Conservation (phyloP, 2,797 vertebrate species). For the Cryptoblepharus egeriae region DNA sequence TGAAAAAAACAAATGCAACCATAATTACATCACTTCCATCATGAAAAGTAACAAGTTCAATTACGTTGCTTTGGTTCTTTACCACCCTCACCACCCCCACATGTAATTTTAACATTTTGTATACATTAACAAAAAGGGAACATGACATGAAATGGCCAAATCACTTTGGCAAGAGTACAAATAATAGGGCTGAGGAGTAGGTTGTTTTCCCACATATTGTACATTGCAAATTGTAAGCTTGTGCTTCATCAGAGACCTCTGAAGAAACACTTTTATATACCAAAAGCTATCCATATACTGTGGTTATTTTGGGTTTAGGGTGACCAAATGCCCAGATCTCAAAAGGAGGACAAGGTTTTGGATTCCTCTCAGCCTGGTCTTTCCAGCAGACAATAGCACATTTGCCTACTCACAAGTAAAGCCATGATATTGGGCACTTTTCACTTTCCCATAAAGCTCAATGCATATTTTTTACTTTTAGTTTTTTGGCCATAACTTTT, state of each 20-base stretch:
- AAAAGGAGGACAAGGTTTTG: no score
- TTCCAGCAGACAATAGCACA: no score
- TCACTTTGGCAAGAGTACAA: background rate
- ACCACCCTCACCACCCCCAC: no score
- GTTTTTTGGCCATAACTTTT: no score
- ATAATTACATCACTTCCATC: background rate
- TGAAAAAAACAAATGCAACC: no score
- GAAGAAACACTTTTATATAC: background rate
- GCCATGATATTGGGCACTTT: no score
- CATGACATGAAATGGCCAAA: background rate
- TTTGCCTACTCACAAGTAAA: no score
- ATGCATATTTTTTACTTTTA: no score
- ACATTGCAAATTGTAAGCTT: background rate
- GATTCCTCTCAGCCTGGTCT: no score
- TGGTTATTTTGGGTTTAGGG: background rate
- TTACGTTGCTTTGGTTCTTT: background rate
- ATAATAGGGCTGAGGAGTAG: background rate
- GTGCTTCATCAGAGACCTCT: no score
- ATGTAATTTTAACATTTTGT: accelerated
- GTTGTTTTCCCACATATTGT: background rate
- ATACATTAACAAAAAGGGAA: background rate
- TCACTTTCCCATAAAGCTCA: no score
- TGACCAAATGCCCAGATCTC: no score
- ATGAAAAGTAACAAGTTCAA: background rate
- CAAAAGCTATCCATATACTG: background rate